Percentiles rank a stretch among this genome's conserved stretches.
phyloP scores from a whole-genome alignment of 2,113 vertebrate genomes.

The Hystrix cristata region DNA sequence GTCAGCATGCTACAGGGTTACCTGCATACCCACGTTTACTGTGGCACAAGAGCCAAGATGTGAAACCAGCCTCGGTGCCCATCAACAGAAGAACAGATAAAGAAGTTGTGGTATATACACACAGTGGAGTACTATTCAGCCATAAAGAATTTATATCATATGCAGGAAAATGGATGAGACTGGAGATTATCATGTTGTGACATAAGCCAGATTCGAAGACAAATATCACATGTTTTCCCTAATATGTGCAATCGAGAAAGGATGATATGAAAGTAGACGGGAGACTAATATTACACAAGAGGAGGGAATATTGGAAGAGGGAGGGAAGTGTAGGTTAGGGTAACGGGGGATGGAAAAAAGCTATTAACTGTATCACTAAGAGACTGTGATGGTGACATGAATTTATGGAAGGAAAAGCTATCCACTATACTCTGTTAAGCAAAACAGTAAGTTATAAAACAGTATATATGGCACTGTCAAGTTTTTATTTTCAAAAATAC shows the following conservation, averaged over 20 bases:
- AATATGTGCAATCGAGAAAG: background rate
- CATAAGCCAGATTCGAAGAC: background rate
- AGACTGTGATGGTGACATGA: background rate
- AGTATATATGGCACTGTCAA: background rate
- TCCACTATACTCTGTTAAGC: background rate
- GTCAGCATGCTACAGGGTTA: background rate
- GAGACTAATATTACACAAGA: background rate
- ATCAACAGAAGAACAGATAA: background rate
- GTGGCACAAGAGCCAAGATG: background rate
- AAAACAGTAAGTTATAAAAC: background rate
- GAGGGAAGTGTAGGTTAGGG: background rate
- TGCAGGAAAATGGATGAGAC: background rate
- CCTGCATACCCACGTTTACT: background rate
- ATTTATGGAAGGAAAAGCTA: background rate
- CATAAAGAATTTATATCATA: background rate
- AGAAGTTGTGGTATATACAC: background rate
- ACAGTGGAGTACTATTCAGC: background rate
- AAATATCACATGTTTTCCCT: background rate
- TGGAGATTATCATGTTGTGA: background rate
- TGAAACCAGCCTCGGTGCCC: background rate
- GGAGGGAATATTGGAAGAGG: background rate
- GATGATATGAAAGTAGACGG: background rate
- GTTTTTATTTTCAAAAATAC: background rate
- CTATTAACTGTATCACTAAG: background rate
- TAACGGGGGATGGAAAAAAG: background rate